These are phyloP conservation scores for Noctua janthina DNA, from an alignment of 2,888 invertebrate species.

Conservation along the genomic window DNA sequence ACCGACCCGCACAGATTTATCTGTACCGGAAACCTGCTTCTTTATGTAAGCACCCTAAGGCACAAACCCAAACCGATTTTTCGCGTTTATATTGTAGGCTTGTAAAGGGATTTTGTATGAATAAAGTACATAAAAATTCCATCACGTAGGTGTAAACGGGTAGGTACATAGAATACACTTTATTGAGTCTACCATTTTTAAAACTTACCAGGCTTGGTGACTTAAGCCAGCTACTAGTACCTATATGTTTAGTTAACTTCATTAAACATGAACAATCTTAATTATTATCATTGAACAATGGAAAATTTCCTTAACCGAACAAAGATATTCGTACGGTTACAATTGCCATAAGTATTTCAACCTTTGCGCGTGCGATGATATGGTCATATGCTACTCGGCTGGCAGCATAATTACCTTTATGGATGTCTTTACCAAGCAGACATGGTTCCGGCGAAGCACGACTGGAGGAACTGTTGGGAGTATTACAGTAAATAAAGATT, in stretches of 20 bases:
- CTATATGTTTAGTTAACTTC: not conserved
- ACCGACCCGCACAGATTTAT: too few relatives aligned
- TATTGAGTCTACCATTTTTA: not conserved
- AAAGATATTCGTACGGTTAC: constrained; percentile 96
- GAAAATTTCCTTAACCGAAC: constrained; percentile 63
- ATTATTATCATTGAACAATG: not conserved
- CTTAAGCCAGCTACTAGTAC: not conserved
- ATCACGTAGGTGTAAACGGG: not conserved
- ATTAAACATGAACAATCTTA: not conserved
- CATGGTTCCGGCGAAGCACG: constrained; percentile 93
- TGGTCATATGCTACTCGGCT: constrained; percentile 94
- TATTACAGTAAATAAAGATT: constrained; percentile 90
- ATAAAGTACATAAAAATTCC: not conserved
- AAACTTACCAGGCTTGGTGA: not conserved
- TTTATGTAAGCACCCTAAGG: too few relatives aligned
- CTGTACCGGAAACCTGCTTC: too few relatives aligned
- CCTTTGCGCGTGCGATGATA: constrained; percentile 93
- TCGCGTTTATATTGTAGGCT: not conserved
- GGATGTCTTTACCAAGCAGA: constrained; percentile 91
- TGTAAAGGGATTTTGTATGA: not conserved
- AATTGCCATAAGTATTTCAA: constrained; percentile 95
- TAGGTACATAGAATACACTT: not conserved
- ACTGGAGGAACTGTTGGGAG: constrained; percentile 96
- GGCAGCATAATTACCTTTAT: constrained; percentile 96
- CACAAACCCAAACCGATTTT: not conserved